phyloP scores from a whole-genome alignment of 2,888 invertebrate species.

The Argynnis bischoffii region DNA sequence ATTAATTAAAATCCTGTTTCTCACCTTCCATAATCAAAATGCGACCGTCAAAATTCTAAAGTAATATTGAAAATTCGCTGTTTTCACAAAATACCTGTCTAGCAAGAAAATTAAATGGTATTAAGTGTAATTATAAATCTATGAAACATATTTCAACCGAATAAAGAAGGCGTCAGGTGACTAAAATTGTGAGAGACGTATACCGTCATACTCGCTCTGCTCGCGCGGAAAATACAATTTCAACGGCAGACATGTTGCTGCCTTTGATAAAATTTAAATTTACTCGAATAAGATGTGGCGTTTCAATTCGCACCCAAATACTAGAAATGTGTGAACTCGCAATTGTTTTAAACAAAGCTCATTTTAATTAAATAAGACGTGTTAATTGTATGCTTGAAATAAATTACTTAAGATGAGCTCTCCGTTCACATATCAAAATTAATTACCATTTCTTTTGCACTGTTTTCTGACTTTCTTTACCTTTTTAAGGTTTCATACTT shows the following conservation, averaged over 20 bases:
- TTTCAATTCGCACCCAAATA: slow-evolving; percentile 39
- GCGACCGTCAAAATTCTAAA: no score
- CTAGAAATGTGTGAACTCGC: slow-evolving; percentile 28
- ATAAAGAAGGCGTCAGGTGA: slow-evolving; percentile 22
- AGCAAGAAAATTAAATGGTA: no score
- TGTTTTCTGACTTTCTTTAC: no score
- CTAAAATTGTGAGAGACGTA: slow-evolving; percentile 34
- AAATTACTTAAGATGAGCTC: no score
- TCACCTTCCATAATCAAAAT: no score
- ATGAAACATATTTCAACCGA: slow-evolving; percentile 15
- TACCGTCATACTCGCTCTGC: slow-evolving; percentile 37
- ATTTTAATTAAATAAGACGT: slow-evolving; percentile 12
- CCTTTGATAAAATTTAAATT: slow-evolving; percentile 45
- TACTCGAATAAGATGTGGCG: slow-evolving; percentile 35
- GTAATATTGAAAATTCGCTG: no score
- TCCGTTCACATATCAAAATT: no score
- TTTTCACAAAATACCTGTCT: no score
- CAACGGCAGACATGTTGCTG: slow-evolving; percentile 27
- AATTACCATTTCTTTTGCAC: no score
- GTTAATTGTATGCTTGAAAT: slow-evolving; percentile 3
- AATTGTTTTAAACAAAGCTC: slow-evolving; percentile 20
- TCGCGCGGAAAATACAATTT: slow-evolving; percentile 43
- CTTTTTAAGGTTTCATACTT: no score
- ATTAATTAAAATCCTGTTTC: no score
- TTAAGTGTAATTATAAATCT: slow-evolving; percentile 1